These are phyloP conservation scores for Monopis laevigella DNA, from an alignment of 2,888 invertebrate genomes.

Conservation along the genomic window DNA sequence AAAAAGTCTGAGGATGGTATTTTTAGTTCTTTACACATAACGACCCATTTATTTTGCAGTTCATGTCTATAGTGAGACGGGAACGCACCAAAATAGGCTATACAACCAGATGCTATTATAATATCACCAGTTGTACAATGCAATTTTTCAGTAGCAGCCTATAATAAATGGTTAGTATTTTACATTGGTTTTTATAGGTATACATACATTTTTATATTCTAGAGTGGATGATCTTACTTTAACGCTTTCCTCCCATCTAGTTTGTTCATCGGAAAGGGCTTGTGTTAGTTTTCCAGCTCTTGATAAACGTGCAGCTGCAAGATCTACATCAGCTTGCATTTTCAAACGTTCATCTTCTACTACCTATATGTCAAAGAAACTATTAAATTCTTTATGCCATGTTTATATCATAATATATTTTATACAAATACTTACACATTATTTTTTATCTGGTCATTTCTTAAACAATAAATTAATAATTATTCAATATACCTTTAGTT, in stretches of 20 bases:
- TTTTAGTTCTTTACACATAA: slow-evolving; percentile 68
- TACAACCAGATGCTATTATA: slow-evolving; percentile 84
- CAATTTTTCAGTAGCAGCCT: slow-evolving; percentile 73
- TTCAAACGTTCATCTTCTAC: slow-evolving; percentile 79
- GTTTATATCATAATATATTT: neutral
- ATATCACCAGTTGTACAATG: slow-evolving; percentile 86
- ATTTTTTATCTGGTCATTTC: neutral
- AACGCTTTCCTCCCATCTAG: slow-evolving; percentile 83
- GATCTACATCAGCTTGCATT: slow-evolving; percentile 78
- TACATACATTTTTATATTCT: neutral
- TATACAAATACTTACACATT: neutral
- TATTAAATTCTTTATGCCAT: neutral
- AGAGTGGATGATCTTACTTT: slow-evolving; percentile 44
- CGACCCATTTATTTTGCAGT: slow-evolving; percentile 75
- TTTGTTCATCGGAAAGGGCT: slow-evolving; percentile 87
- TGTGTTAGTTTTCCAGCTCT: slow-evolving; percentile 87
- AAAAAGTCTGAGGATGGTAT: slow-evolving; percentile 79
- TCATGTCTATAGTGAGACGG: slow-evolving; percentile 76
- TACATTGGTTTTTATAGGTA: neutral
- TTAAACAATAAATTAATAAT: neutral
- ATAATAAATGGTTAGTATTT: neutral
- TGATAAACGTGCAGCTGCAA: slow-evolving; percentile 80
- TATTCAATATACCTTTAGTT: slow-evolving; percentile 74
- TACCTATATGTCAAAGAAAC: slow-evolving; percentile 51
- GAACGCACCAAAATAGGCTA: slow-evolving; percentile 93